Evolutionary conservation across 2,797 vertebrate genomes (phyloP).

Genomic region (Cryptoprocta ferox): DNA sequence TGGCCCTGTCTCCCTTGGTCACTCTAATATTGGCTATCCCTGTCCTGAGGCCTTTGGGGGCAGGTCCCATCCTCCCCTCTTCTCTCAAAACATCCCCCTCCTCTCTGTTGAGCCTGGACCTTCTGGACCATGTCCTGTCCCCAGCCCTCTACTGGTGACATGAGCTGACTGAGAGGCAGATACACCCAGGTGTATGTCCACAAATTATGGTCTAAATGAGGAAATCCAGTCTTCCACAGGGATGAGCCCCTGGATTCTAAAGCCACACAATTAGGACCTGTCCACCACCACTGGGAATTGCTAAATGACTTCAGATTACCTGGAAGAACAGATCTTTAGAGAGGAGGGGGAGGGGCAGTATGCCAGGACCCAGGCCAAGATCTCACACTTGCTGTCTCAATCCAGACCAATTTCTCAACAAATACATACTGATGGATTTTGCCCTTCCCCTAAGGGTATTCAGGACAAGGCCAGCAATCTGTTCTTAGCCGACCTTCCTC

Average conservation of each 20-base stretch:
- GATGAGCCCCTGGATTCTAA: neutral
- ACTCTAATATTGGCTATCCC: neutral
- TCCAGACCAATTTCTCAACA: neutral
- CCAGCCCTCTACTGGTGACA: neutral
- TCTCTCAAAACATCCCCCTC: neutral
- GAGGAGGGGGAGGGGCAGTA: neutral
- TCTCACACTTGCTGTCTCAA: neutral
- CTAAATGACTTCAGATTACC: neutral
- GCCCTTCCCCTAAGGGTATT: neutral
- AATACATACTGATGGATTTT: neutral
- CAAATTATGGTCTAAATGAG: neutral
- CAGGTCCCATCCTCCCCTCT: neutral
- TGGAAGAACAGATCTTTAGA: neutral
- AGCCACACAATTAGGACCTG: neutral
- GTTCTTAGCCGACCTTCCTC: neutral
- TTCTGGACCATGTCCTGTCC: neutral
- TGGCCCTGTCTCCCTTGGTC: neutral
- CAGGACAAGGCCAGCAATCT: neutral
- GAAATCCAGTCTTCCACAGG: neutral
- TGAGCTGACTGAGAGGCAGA: neutral
- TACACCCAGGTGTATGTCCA: neutral
- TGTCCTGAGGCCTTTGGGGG: neutral
- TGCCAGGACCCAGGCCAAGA: neutral
- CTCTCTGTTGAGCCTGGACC: neutral
- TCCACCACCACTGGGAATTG: neutral